Base-by-base conservation (phyloP, 2,797 vertebrate genomes). In the Kryptolebias ocellatus region DNA sequence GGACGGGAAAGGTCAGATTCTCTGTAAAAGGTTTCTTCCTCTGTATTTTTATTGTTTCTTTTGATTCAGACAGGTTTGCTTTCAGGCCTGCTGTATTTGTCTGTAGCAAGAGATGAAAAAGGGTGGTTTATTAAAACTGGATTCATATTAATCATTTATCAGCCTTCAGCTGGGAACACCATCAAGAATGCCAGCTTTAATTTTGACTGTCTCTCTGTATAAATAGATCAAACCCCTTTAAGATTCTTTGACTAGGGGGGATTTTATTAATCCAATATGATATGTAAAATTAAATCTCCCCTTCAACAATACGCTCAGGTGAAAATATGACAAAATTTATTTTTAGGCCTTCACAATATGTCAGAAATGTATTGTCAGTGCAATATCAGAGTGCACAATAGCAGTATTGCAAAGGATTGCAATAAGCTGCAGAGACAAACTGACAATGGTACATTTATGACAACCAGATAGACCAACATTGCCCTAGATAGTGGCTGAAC, bases 1-100 rank as follows among this genome's bases (percentile, higher is more conserved):
- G 96, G 96, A 98, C 96, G 0, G 96, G 96, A 64, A 98, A 97
- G 96, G 96, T 97, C 59, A 74, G 91, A 70, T 29, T 37, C 44
- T 31, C 6, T 29, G 15, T 10, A 45, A 1, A 4, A 1, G 1
- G 60, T 63, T 5, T 8, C 0, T 39, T 2, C 5, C 8, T 71
- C 47, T 16, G 37, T 5, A 34, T 10, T 42, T 5, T 28, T 4
- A 6, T 45, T 2, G 29, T 2, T 24, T 55, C 5, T 60, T 57
- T 52, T 0, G 31, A 10, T 39, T 20, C 11, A 5, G 45, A 17
- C 5, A 17, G 52, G 59, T 55, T 1, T 53, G 8, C 31, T 1
- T 31, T 20, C 2, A 6, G 12, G 17, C 1, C 31, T 34, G 20
- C 20, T 24, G 20, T 24, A 58, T n/a, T 39, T 18, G 24, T 54